Evolutionary conservation across 2,888 invertebrate species (phyloP), one percentile per base, ranked within the genome.

Genomic region (Agrotis ipsilon): DNA sequence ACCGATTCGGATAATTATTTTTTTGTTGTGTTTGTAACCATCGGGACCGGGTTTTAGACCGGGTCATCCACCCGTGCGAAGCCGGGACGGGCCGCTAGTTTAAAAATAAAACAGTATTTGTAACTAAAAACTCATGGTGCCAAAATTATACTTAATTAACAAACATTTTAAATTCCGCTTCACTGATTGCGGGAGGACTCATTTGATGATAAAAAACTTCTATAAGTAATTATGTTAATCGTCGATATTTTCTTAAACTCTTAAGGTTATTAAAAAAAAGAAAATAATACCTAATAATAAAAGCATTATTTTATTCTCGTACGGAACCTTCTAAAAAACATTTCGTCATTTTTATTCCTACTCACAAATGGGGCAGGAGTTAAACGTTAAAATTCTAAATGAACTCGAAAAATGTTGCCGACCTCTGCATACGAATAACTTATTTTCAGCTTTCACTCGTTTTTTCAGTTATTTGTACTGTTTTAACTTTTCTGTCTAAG

Each of bases 371-470:
- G 77, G 55, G 54, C 72, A 70, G 74, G 76, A 70, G 66, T 74
- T 72, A 74, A 46, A 75, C 67, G 80, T 85, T 81, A 72, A 81
- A 86, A 78, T 81, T 80, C 81, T 76, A 82, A 86, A 82, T 78
- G 80, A 73, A 82, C 65, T 75, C 48, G 58, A 77, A 66, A 84
- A 84, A 79, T 77, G 75, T 78, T 67, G 69, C 58, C 72, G 60
- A 63, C 62, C 68, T 45, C 74, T 66, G 83, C 82, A 81, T 83
- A 78, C 80, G 72, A 80, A 84, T 80, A 60, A 72, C 46, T 64
- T 72, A 55, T 68, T 78, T 81, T 70, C 54, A 51, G 32, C 65
- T 2, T 68, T 72, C 48, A 32, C 14, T 59, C n/a, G 27, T 65
- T 61, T 74, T n/a, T 75, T 54, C 27, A 32, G 27, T 5, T 18